These are phyloP conservation scores for Gephyroberyx darwinii DNA, from an alignment of 2,797 vertebrate species.

Conservation along the genomic window DNA sequence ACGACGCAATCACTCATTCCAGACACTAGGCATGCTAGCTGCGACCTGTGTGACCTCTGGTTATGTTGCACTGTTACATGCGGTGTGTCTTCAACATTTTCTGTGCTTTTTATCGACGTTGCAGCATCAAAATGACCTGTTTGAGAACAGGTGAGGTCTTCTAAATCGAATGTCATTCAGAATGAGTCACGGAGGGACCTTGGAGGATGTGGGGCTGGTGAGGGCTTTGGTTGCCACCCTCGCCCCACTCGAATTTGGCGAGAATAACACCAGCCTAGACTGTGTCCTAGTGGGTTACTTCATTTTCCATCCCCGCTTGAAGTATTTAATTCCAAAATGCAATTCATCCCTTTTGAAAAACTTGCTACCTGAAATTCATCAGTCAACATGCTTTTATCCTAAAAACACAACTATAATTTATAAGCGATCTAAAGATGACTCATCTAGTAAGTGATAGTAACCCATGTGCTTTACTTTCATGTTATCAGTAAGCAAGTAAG, in stretches of 20 bases:
- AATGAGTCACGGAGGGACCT: neutral
- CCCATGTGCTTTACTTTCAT: too few species aligned
- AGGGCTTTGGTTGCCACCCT: too few species aligned
- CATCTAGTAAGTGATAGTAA: too few species aligned
- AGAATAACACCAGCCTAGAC: neutral
- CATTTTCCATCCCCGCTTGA: neutral
- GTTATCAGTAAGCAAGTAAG: too few species aligned
- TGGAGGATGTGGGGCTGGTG: neutral
- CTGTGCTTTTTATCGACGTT: neutral
- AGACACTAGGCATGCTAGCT: conserved; percentile 3
- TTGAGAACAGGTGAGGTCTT: conserved; percentile 14
- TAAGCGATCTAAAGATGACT: too few species aligned
- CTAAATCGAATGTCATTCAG: neutral
- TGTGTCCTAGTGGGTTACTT: neutral
- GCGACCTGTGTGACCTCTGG: conserved; percentile 30
- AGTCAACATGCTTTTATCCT: too few species aligned
- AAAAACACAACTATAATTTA: too few species aligned
- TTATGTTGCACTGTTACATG: conserved; percentile 5
- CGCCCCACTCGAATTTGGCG: too few species aligned
- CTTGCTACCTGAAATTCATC: too few species aligned
- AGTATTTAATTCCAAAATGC: neutral
- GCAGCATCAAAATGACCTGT: conserved; percentile 11
- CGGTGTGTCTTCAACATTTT: conserved; percentile 19
- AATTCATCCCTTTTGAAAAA: too few species aligned
- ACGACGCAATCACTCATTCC: conserved; percentile 42